These are phyloP conservation scores for Phocoena sinus DNA, from an alignment of 2,113 vertebrate species.

Conservation along the genomic window DNA sequence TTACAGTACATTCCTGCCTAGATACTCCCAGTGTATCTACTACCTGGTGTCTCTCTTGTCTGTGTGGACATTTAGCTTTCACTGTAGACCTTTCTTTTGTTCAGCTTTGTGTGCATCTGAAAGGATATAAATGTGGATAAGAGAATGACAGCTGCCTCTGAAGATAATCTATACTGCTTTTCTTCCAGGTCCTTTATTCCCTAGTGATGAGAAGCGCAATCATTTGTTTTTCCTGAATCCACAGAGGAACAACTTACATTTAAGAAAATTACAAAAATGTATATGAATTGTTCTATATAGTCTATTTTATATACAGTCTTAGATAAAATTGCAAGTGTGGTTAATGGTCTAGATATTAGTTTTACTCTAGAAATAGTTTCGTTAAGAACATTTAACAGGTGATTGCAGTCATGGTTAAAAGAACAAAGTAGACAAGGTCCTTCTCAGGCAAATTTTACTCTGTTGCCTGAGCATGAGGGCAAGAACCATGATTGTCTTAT, in stretches of 20 bases:
- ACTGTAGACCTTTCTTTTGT: neutral
- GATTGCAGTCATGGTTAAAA: neutral
- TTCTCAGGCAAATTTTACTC: neutral
- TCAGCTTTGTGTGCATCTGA: neutral
- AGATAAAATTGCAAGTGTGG: neutral
- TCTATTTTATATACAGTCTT: neutral
- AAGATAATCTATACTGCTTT: neutral
- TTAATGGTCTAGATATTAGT: neutral
- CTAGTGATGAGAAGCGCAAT: neutral
- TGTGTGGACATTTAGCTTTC: neutral
- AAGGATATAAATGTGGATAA: neutral
- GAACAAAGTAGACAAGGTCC: neutral
- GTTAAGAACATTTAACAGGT: neutral
- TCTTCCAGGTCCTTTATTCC: neutral
- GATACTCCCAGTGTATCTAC: accelerated
- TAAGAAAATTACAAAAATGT: neutral
- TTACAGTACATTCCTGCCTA: neutral
- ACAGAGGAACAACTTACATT: neutral
- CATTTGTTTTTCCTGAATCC: neutral
- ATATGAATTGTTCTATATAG: neutral
- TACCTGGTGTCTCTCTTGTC: neutral
- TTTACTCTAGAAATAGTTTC: neutral
- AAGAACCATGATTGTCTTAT: neutral
- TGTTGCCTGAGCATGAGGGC: neutral
- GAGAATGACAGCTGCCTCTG: neutral